phyloP scores from a whole-genome alignment of 2,113 vertebrate genomes.

The Lutjanus erythropterus region DNA sequence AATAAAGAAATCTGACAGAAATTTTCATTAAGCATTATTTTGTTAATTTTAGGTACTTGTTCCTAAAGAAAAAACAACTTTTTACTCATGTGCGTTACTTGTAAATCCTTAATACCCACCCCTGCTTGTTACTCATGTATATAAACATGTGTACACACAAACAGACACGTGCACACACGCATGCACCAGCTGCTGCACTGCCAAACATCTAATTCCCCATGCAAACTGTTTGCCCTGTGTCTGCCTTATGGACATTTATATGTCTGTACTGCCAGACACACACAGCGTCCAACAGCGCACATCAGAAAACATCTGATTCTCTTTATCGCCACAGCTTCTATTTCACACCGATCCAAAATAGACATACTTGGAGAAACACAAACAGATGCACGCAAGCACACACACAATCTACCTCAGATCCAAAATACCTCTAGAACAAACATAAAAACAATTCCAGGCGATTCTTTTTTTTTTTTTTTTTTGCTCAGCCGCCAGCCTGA shows the following conservation, averaged over 20 bases:
- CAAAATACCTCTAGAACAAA: slow-evolving; percentile 75
- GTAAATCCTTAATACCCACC: too few species aligned
- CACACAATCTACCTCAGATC: slow-evolving; percentile 65
- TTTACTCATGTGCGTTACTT: too few species aligned
- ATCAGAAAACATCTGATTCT: slow-evolving; percentile 75
- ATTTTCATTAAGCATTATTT: too few species aligned
- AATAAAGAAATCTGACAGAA: too few species aligned
- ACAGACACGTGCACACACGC: background rate
- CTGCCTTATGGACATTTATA: slow-evolving; percentile 56
- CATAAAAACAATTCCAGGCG: slow-evolving; percentile 72
- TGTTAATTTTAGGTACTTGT: too few species aligned
- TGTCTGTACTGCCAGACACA: slow-evolving; percentile 39
- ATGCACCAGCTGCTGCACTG: slow-evolving; percentile 3
- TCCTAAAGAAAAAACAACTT: too few species aligned
- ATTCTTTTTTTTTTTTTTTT: slow-evolving; percentile 60
- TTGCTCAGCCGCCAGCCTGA: slow-evolving; percentile 37
- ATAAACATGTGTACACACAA: background rate
- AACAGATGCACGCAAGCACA: slow-evolving; percentile 50
- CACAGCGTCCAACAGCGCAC: slow-evolving; percentile 36
- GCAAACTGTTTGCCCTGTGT: slow-evolving; percentile 66
- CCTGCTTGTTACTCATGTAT: too few species aligned
- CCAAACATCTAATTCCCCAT: slow-evolving; percentile 48
- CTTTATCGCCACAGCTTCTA: slow-evolving; percentile 67
- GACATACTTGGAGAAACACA: slow-evolving; percentile 66
- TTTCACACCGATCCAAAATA: slow-evolving; percentile 72